Percentiles rank a stretch among this genome's conserved stretches.
Conservation (phyloP, 2,888 invertebrate species). For the Drosophila kuntzei region DNA sequence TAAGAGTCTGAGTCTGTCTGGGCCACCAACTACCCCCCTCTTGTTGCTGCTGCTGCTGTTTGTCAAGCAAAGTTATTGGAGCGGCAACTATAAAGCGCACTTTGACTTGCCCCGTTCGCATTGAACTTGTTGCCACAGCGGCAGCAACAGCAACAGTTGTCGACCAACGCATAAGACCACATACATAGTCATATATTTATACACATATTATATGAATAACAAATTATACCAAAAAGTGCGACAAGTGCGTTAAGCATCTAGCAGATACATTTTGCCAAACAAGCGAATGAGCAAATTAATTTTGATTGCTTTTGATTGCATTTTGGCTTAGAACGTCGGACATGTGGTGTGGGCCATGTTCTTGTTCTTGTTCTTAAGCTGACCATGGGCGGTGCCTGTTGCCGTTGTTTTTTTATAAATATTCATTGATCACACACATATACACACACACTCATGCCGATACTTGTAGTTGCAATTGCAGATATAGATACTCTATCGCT, state of each 20-base stretch:
- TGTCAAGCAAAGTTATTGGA: slow-evolving; percentile 65
- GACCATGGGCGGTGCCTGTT: slow-evolving; percentile 75
- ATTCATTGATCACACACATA: slow-evolving; percentile 67
- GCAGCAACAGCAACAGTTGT: slow-evolving; percentile 14
- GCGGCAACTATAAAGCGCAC: slow-evolving; percentile 79
- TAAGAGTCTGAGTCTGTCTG: slow-evolving; percentile 41
- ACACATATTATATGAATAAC: slow-evolving; percentile 31
- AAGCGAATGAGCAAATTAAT: slow-evolving; percentile 73
- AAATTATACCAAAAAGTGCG: slow-evolving; percentile 61
- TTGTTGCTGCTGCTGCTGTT: slow-evolving; percentile 5
- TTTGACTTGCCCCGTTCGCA: slow-evolving; percentile 68
- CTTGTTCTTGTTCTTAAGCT: slow-evolving; percentile 61
- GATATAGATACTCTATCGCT: slow-evolving; percentile 27
- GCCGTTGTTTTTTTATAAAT: slow-evolving; percentile 64
- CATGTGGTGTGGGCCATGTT: slow-evolving; percentile 69
- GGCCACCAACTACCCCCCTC: slow-evolving; percentile 7
- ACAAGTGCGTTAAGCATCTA: slow-evolving; percentile 70
- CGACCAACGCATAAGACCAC: slow-evolving; percentile 44
- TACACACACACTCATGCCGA: slow-evolving; percentile 14
- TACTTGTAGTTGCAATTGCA: slow-evolving; percentile 13
- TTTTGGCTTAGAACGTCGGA: slow-evolving; percentile 41
- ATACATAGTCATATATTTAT: slow-evolving; percentile 6
- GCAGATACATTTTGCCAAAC: slow-evolving; percentile 65
- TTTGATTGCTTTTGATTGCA: slow-evolving; percentile 75
- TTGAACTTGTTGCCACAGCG: slow-evolving; percentile 68